Conservation (phyloP, 2,888 invertebrate species). For the Drosophila percnosoma region DNA sequence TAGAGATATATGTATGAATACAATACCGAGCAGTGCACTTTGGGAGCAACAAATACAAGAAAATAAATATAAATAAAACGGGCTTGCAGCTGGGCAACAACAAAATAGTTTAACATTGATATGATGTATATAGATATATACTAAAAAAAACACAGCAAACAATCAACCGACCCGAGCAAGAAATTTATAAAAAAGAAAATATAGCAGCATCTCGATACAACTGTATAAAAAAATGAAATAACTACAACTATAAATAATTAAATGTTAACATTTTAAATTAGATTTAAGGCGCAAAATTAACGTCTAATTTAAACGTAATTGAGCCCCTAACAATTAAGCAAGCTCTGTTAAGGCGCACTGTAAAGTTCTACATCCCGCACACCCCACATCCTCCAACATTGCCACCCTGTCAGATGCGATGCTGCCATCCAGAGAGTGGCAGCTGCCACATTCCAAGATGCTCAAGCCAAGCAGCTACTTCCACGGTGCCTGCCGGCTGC, state of each 20-base stretch:
- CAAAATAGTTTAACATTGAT: constrained; percentile 7
- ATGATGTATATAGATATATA: constrained; percentile 13
- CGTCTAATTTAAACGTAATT: constrained; percentile 72
- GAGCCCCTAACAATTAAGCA: constrained; percentile 26
- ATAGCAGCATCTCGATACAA: constrained; percentile 23
- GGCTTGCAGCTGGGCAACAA: constrained; percentile 9
- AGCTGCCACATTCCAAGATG: constrained; percentile 34
- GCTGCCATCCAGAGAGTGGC: constrained; percentile 4
- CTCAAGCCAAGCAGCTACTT: constrained; percentile 30
- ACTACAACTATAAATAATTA: constrained; percentile 48
- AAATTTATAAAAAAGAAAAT: constrained; percentile 19
- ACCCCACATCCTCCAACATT: neutral
- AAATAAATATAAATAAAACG: constrained; percentile 4
- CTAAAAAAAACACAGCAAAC: constrained; percentile 21
- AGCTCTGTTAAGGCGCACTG: constrained; percentile 18
- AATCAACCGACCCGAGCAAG: constrained; percentile 31
- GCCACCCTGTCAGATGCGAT: neutral
- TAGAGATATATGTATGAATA: neutral
- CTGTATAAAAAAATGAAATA: constrained; percentile 47
- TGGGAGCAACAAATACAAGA: constrained; percentile 20
- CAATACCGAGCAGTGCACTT: constrained; percentile 35
- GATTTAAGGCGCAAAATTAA: constrained; percentile 64
- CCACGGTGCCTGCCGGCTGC: constrained; percentile 4
- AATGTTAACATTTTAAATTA: constrained; percentile 77
- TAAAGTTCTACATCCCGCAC: neutral